Evolutionary conservation across 2,113 vertebrate species (phyloP).

Genomic region (Furnarius figulus): DNA sequence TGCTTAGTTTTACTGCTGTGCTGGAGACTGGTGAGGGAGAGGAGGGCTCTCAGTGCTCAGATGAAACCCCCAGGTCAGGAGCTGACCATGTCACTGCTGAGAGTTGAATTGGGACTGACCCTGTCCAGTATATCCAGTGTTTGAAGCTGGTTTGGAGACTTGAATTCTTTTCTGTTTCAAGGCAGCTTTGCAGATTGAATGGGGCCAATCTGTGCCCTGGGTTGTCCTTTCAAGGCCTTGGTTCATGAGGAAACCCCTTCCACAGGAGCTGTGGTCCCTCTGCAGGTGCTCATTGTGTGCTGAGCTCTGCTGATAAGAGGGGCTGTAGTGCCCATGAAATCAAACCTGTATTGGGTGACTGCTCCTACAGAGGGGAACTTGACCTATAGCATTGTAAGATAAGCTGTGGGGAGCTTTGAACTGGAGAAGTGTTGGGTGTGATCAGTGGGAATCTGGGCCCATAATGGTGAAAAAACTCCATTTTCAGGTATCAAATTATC

Average conservation of each 20-base stretch:
- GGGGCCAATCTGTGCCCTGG: neutral
- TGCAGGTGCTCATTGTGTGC: neutral
- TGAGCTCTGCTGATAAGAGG: neutral
- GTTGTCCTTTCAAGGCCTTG: neutral
- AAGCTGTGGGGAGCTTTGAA: neutral
- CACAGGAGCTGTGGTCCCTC: neutral
- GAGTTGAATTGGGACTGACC: neutral
- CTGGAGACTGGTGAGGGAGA: neutral
- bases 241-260: neutral
- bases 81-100: neutral
- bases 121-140: neutral
- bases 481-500: neutral
- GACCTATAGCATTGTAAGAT: neutral
- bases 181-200: neutral
- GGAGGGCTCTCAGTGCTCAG: neutral
- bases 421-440: neutral
- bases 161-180: neutral
- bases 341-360: accelerated
- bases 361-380: neutral
- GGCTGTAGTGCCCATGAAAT: neutral
- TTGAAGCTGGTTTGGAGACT: neutral
- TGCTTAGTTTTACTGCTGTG: neutral
- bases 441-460: neutral
- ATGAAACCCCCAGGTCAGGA: neutral
- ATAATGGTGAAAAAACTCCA: neutral